Conservation (phyloP, 30 jellyfish, hydroid and myxozoan genomes). For the Pseudorhiza aurosa region DNA sequence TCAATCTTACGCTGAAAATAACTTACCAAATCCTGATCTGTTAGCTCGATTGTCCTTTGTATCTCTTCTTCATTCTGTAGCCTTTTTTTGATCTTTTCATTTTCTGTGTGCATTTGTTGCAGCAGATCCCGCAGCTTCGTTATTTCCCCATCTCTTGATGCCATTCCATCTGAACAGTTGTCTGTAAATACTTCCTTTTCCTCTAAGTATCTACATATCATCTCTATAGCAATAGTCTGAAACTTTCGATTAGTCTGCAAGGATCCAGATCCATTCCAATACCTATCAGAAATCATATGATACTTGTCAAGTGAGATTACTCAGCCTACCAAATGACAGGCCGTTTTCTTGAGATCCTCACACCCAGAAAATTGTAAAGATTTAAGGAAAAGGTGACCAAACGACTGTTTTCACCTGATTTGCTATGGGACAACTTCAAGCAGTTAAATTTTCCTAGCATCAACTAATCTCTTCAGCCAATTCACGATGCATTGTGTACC, state of each 20-base stretch:
- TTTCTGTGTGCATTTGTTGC: conserved; percentile 26
- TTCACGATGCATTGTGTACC: too few relatives aligned
- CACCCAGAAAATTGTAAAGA: too few relatives aligned
- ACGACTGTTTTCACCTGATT: too few relatives aligned
- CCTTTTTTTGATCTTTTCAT: conserved; percentile 49
- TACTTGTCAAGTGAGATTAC: too few relatives aligned
- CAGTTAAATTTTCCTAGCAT: too few relatives aligned
- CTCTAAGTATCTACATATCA: conserved; percentile 7
- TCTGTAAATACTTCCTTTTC: not conserved
- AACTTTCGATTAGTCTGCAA: conserved; percentile 60
- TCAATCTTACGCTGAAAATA: too few relatives aligned
- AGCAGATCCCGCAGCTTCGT: conserved; percentile 27
- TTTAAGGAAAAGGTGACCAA: too few relatives aligned
- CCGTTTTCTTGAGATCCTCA: too few relatives aligned
- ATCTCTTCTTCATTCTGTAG: conserved; percentile 73
- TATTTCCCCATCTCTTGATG: conserved; percentile 15
- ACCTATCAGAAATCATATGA: conserved; percentile 17
- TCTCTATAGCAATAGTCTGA: conserved; percentile 31
- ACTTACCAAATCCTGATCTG: conserved; percentile 74
- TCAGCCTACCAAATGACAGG: too few relatives aligned
- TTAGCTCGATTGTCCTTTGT: conserved; percentile 60
- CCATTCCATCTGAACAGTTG: not conserved
- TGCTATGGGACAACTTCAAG: too few relatives aligned
- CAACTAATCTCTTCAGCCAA: too few relatives aligned
- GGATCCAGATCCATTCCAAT: conserved; percentile 84